These are phyloP conservation scores for Calidris pygmaea DNA, from an alignment of 2,113 vertebrate genomes.

Conservation along the genomic window DNA sequence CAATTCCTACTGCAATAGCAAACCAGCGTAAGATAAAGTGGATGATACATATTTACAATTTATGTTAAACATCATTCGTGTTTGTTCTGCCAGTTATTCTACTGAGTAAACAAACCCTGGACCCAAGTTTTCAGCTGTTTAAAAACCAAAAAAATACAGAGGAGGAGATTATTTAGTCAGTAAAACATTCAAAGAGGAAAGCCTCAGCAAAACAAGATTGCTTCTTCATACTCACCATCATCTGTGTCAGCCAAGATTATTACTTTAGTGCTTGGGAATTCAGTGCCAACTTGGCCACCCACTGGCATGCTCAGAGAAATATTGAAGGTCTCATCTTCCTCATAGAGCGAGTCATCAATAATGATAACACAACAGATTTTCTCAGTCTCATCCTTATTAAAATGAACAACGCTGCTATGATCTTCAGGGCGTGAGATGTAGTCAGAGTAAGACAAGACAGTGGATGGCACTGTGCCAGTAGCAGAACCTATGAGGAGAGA, in stretches of 20 bases:
- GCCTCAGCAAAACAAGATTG: neutral
- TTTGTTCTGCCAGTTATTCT: neutral
- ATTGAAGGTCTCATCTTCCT: conserved; percentile 86
- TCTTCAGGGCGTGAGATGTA: conserved; percentile 85
- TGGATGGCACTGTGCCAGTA: conserved; percentile 78
- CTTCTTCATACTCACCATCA: conserved; percentile 79
- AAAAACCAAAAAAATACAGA: neutral
- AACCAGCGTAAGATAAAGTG: neutral
- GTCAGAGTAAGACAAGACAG: conserved; percentile 82
- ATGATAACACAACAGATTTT: conserved; percentile 81
- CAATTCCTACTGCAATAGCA: neutral
- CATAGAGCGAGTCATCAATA: conserved; percentile 86
- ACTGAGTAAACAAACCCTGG: neutral
- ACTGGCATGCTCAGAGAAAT: conserved; percentile 83
- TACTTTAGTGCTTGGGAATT: conserved; percentile 77
- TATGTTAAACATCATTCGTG: neutral
- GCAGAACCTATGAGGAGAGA: conserved; percentile 73
- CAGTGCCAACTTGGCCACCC: conserved; percentile 78
- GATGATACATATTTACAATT: neutral
- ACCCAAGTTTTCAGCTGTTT: neutral
- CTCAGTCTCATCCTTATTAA: conserved; percentile 82
- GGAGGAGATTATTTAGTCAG: neutral
- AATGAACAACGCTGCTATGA: conserved; percentile 82
- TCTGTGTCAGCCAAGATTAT: conserved; percentile 80
- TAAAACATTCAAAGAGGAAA: neutral